Percentiles rank a stretch among this genome's conserved stretches.
These are phyloP conservation scores for Stenodera caucasica DNA, from an alignment of 2,888 invertebrate genomes.

Conservation along the genomic window DNA sequence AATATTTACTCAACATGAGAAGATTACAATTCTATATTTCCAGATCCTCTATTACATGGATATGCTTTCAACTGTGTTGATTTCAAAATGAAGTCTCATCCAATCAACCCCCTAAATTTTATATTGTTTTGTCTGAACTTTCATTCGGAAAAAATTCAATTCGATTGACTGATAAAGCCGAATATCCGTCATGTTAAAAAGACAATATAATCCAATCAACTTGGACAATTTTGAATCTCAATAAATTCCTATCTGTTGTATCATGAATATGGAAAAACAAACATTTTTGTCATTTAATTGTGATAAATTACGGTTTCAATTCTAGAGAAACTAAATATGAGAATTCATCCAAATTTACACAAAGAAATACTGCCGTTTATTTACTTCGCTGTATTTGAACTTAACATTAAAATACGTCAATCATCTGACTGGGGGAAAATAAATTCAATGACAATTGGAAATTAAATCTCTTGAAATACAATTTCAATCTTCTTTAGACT, in stretches of 20 bases:
- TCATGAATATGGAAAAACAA: constrained; percentile 17
- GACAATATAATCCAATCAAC: constrained; percentile 3
- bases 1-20: constrained; percentile 31
- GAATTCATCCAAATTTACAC: too few relatives aligned
- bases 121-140: constrained; percentile 21
- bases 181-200: too few relatives aligned
- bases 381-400: too few relatives aligned
- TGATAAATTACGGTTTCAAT: constrained; percentile 27
- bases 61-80: constrained; percentile 22
- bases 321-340: too few relatives aligned
- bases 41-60: constrained; percentile 16
- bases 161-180: too few relatives aligned
- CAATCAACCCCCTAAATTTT: constrained; percentile 15
- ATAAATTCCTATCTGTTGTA: constrained; percentile 21
- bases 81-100: constrained; percentile 12
- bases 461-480: too few relatives aligned
- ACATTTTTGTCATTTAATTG: constrained; percentile 20
- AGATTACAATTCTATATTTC: constrained; percentile 24
- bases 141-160: not conserved
- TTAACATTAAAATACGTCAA: too few relatives aligned
- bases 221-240: constrained; percentile 11
- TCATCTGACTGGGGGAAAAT: too few relatives aligned
- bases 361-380: too few relatives aligned
- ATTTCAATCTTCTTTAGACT: too few relatives aligned
- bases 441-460: too few relatives aligned